These are phyloP conservation scores for Andrena flavipes DNA, from an alignment of 2,888 invertebrate genomes.

Conservation along the genomic window DNA sequence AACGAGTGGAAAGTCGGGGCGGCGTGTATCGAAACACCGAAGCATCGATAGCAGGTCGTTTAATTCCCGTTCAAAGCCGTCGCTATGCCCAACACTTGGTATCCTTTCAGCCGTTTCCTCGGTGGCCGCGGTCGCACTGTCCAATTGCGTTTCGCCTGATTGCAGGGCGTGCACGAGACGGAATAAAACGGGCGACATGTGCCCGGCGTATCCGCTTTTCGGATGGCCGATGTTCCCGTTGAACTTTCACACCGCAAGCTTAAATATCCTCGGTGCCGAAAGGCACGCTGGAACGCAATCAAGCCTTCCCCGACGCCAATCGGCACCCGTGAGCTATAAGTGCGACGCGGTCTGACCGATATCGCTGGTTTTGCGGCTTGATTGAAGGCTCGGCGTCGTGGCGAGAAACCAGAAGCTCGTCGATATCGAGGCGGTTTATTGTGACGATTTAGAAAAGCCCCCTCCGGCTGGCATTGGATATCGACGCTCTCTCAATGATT, in stretches of 20 bases:
- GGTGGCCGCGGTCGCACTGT: conserved; percentile 12
- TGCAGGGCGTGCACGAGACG: conserved; percentile 14
- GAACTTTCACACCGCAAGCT: conserved; percentile 44
- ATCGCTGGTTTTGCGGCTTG: conserved; percentile 30
- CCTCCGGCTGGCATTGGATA: background rate
- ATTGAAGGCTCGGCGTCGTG: conserved; percentile 33
- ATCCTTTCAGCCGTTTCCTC: conserved; percentile 36
- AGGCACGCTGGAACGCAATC: conserved; percentile 35
- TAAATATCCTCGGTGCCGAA: conserved; percentile 37
- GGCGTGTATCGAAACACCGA: conserved; percentile 10
- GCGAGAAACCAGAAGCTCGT: background rate
- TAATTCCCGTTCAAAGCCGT: conserved; percentile 34
- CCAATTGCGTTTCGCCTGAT: conserved; percentile 30
- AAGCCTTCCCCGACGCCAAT: conserved; percentile 17
- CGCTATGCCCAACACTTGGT: conserved; percentile 19
- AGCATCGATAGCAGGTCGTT: conserved; percentile 31
- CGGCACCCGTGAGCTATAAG: conserved; percentile 24
- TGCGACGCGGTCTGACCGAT: conserved; percentile 35
- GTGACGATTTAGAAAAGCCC: conserved; percentile 8
- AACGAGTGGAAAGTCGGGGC: conserved; percentile 14
- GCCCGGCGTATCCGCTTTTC: conserved; percentile 20
- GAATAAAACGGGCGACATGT: conserved; percentile 29
- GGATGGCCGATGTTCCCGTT: conserved; percentile 16
- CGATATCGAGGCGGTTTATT: conserved; percentile 28
- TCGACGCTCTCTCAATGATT: conserved; percentile 14